Evolutionary conservation across 2,113 vertebrate genomes (phyloP).

Genomic region (Tonatia bakeri): DNA sequence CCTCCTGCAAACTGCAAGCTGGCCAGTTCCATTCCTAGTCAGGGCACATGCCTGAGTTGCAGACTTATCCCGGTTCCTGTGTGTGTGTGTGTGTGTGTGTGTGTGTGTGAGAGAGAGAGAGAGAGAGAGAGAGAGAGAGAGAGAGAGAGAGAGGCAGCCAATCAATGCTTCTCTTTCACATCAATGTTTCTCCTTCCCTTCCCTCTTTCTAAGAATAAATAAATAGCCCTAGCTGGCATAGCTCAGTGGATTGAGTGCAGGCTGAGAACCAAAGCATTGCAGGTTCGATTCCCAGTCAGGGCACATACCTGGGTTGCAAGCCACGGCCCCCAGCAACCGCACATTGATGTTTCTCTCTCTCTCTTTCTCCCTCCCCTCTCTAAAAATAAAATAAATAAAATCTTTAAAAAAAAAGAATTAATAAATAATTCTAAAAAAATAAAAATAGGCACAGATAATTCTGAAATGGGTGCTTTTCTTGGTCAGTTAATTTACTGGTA

Average conservation of each 20-base stretch:
- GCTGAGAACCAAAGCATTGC: too few species aligned
- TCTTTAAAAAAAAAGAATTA: too few species aligned
- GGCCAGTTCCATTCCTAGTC: neutral
- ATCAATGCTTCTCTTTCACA: neutral
- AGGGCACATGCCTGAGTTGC: neutral
- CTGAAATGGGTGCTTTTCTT: constrained; percentile 8
- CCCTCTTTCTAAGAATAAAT: neutral
- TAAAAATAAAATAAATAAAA: neutral
- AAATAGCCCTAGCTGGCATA: too few species aligned
- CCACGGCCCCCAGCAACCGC: too few species aligned
- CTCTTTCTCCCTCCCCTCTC: neutral
- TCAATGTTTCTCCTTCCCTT: neutral
- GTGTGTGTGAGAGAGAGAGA: too few species aligned
- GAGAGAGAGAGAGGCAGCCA: neutral
- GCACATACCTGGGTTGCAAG: too few species aligned
- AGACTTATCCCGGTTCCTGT: too few species aligned
- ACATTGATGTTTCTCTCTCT: neutral
- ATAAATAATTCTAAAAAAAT: neutral
- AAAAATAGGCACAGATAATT: neutral
- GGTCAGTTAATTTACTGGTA: neutral
- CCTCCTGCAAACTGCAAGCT: neutral
- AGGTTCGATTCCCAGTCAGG: too few species aligned
- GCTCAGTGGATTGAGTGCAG: too few species aligned
- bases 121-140: too few species aligned
- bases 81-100: too few species aligned